Conservation (phyloP, 1,140 invertebrate species). For the Drosophila nebulosa region DNA sequence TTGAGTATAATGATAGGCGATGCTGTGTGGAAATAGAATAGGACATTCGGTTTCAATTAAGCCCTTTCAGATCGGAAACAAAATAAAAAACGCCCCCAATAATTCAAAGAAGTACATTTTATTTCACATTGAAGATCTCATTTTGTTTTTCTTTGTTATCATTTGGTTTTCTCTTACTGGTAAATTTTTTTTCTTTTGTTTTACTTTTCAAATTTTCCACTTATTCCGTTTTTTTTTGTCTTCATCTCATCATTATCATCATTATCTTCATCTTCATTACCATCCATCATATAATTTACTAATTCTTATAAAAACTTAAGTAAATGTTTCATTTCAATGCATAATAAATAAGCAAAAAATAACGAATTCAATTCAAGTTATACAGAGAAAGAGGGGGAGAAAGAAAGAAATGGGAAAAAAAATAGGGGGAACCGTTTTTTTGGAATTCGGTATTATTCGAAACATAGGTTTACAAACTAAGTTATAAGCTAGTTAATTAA, state of each 20-base stretch:
- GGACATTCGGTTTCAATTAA: no score
- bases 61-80: no score
- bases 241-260: slow-evolving; percentile 2
- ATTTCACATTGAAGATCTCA: slow-evolving; percentile 74
- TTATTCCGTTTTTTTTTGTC: slow-evolving; percentile 35
- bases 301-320: slow-evolving; percentile 75
- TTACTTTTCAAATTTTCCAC: slow-evolving; percentile 55
- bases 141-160: slow-evolving; percentile 49
- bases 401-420: not conserved
- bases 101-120: slow-evolving; percentile 73
- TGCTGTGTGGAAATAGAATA: no score
- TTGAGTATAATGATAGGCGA: no score
- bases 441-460: slow-evolving; percentile 18
- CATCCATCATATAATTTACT: slow-evolving; percentile 61
- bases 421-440: no score
- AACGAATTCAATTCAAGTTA: slow-evolving; percentile 31
- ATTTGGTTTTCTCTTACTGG: slow-evolving; percentile 49
- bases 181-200: slow-evolving; percentile 45
- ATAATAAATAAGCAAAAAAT: not conserved
- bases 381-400: slow-evolving; percentile 20
- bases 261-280: slow-evolving; percentile 5
- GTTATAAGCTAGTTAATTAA: slow-evolving; percentile 52
- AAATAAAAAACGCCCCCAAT: not conserved
- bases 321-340: slow-evolving; percentile 30
- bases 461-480: slow-evolving; percentile 50